Evolutionary conservation across 2,113 vertebrate species (phyloP).

Genomic region (Lagenorhynchus albirostris): DNA sequence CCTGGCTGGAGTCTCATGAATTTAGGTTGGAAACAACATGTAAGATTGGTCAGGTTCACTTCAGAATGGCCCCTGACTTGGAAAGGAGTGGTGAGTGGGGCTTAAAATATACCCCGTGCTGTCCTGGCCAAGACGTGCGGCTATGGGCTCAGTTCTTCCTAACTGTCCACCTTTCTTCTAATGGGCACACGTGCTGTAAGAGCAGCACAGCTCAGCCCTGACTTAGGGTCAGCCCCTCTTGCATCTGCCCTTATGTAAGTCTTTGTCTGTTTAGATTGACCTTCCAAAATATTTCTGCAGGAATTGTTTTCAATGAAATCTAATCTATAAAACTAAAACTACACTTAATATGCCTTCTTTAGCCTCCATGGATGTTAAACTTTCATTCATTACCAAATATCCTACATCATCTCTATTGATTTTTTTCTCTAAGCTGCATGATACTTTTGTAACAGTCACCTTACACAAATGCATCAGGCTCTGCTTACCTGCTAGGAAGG

Average conservation of each 20-base stretch:
- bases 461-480: neutral
- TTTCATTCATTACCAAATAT: neutral
- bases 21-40: neutral
- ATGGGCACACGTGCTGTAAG: rapidly evolving
- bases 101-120: neutral
- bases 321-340: neutral
- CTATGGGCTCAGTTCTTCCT: rapidly evolving
- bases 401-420: neutral
- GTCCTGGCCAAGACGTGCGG: neutral
- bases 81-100: neutral
- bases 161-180: neutral
- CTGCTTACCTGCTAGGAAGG: neutral
- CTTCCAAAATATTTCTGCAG: neutral
- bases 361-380: neutral
- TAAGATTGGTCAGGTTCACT: neutral
- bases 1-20: neutral
- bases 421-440: neutral
- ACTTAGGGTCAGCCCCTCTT: neutral
- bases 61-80: neutral
- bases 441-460: neutral
- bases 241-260: neutral
- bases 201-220: neutral
- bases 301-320: neutral
- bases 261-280: neutral
- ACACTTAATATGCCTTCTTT: neutral